Base-by-base conservation (phyloP, 2,113 vertebrate species). In the Nettapus auritus region DNA sequence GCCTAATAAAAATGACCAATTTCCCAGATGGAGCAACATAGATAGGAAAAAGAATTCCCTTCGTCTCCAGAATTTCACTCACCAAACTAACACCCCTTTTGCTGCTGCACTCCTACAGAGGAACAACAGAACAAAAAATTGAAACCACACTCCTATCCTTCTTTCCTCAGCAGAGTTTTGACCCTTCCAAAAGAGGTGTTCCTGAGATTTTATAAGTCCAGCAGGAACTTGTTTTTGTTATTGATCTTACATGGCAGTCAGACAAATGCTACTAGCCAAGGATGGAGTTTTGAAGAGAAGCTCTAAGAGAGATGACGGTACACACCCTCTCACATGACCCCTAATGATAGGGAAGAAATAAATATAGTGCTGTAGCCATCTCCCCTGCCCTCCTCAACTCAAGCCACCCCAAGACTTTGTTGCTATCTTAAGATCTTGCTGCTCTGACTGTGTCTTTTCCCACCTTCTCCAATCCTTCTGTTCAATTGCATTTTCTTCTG, bases 311-410 rank as follows among this genome's bases (percentile, higher is more conserved):
- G 91, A 82, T 56, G 38, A 68, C 4, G 6, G 67, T 40, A 22
- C 52, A 20, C 15, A 29, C 48, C 21, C 5, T 22, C 62, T 56
- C 13, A 26, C 38, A n/a, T 0, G 20, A 46, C 29, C 52, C 86
- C 38, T 56, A 93, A 70, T 81, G 82, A 82, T 23, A 76, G 44
- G 48, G 74, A 90, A 71, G 74, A 67, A 91, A 93, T 76, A 89
- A 86, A 71, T 44, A 18, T 0, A 63, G 53, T 2, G n/a, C 48
- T 33, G 67, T 25, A 87, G 84, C 77, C 62, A 56, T 48, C 86
- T 92, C 42, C 69, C 56, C 64, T 94, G 89, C 81, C 57, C 77
- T 84, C 29, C 57, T 82, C 77, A 38, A 3, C 33, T 31, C 70
- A 66, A 82, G 78, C 22, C 53, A 85, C 78, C 90, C 53, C 64